A percentile compares a stretch with the other conserved stretches of the same genome.
Conservation (phyloP, 2,797 vertebrate species). For the Labeo calbasu region DNA sequence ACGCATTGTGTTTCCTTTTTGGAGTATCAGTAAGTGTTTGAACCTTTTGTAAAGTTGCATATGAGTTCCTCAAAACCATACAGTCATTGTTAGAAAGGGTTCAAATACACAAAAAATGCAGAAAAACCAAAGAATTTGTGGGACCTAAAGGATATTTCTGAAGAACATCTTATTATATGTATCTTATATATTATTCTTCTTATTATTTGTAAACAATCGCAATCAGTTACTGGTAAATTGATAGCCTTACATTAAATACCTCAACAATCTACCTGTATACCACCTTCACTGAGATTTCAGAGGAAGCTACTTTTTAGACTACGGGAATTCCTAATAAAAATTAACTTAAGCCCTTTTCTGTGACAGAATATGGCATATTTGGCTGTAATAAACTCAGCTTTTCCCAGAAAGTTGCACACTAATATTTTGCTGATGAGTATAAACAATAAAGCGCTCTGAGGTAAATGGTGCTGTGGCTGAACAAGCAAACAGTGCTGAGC, state of each 20-base stretch:
- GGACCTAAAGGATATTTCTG: no score
- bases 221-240: neutral
- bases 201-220: neutral
- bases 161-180: no score
- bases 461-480: neutral
- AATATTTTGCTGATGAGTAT: neutral
- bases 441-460: neutral
- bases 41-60: no score
- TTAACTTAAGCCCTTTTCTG: neutral
- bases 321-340: neutral
- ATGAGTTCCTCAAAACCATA: no score
- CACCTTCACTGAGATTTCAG: neutral
- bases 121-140: no score
- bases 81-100: no score
- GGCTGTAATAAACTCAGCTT: neutral
- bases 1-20: no score
- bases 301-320: no score
- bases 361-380: neutral
- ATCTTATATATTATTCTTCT: no score
- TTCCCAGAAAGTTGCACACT: neutral
- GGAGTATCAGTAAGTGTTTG: no score
- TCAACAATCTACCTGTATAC: neutral
- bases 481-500: conserved; percentile 1
- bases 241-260: neutral
- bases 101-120: no score